phyloP scores from a whole-genome alignment of 1,140 invertebrate species.

The Caligus rogercresseyi region DNA sequence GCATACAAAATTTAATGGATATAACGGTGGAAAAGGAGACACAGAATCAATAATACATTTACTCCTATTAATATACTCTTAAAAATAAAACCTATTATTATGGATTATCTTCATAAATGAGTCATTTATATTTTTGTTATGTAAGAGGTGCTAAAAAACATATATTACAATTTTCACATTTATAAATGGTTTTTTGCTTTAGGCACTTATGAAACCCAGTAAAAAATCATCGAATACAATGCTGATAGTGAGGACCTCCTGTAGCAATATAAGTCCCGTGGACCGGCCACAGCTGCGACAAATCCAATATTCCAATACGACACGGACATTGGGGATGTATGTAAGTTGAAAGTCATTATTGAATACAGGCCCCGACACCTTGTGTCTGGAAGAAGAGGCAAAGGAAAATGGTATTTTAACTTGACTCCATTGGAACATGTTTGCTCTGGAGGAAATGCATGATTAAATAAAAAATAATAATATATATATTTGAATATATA shows the following conservation, averaged over 20 bases:
- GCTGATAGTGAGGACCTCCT: not conserved
- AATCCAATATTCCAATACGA: not conserved
- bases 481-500: not conserved
- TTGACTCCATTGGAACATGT: no score
- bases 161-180: no score
- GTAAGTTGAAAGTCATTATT: not conserved
- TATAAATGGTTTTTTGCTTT: no score
- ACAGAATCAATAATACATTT: no score
- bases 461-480: not conserved
- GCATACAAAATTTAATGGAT: no score
- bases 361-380: not conserved
- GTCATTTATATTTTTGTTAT: no score
- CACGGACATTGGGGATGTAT: not conserved
- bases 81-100: no score
- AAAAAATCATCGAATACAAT: constrained; percentile 1
- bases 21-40: no score
- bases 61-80: no score
- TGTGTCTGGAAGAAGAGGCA: not conserved
- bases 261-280: not conserved
- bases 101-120: no score
- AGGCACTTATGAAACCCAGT: not conserved
- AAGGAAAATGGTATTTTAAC: no score
- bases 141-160: no score
- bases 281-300: not conserved
- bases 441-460: not conserved